These are phyloP conservation scores for Centruroides sculpturatus DNA, from an alignment of 1,140 invertebrate genomes.

Conservation along the genomic window DNA sequence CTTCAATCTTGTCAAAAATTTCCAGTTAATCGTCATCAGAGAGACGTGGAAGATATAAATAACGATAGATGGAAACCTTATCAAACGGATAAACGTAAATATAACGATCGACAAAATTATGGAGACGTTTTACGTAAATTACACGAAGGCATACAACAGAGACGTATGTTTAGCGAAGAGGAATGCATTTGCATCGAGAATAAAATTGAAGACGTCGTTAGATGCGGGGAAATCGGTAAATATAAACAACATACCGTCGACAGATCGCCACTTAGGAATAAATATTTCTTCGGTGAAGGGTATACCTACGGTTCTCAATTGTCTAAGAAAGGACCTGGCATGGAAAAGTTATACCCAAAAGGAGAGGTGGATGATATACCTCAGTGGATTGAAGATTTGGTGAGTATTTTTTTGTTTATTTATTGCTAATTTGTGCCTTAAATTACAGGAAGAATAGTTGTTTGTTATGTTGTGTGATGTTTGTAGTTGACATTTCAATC, in stretches of 20 bases:
- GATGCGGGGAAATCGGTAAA: slow-evolving; percentile 26
- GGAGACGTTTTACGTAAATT: slow-evolving; percentile 23
- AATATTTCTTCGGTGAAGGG: slow-evolving; percentile 43
- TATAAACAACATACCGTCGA: slow-evolving; percentile 37
- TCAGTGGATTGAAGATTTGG: slow-evolving; percentile 34
- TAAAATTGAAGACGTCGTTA: slow-evolving; percentile 36
- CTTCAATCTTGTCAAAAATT: too few species aligned
- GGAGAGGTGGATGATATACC: slow-evolving; percentile 40
- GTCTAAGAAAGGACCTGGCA: slow-evolving; percentile 34
- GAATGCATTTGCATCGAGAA: slow-evolving; percentile 33
- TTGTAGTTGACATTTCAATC: too few species aligned
- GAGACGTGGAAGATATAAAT: too few species aligned
- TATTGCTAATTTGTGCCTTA: too few species aligned
- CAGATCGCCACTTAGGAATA: slow-evolving; percentile 34
- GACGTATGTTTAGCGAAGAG: slow-evolving; percentile 29
- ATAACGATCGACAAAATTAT: slow-evolving; percentile 3
- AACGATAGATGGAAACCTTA: too few species aligned
- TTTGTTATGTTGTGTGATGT: too few species aligned
- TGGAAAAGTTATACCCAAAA: slow-evolving; percentile 36
- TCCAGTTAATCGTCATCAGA: too few species aligned
- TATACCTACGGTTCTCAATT: slow-evolving; percentile 41
- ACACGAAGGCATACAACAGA: slow-evolving; percentile 31
- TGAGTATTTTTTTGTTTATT: not conserved
- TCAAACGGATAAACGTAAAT: not conserved
- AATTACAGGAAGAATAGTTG: too few species aligned